Base-by-base conservation (phyloP, 2,888 invertebrate genomes). In the Hemaris fuciformis region DNA sequence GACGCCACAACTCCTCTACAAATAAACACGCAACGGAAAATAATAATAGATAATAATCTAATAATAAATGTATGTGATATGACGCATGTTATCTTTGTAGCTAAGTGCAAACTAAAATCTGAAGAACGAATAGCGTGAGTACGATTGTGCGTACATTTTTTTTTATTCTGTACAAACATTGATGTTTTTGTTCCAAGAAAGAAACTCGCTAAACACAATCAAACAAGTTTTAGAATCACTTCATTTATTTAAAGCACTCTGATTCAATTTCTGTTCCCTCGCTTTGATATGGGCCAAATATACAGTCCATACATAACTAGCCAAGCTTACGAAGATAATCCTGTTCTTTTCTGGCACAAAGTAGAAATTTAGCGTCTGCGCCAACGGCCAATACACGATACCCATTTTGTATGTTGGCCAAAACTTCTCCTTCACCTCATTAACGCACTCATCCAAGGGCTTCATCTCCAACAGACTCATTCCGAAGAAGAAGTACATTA, bases 281-380 rank as follows among this genome's bases (percentile, higher is more conserved):
- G 80, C 80, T 60, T 96, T 96, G 95, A 96, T 95, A 70, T 96
- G 96, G 0, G 96, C 96, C 66, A 97, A 89, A 77, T 95, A 96
- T 15, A 95, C 94, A 0, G 96, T 96, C 96, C 96, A 97, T 31
- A 96, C 82, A 62, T 96, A 93, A 78, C 96, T 96, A 63, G 95
- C 95, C 0, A 93, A 84, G 69, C 96, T 95, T 0, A 96, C 95
- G 68, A 96, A 96, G 0, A 95, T 93, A 0, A 96, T 95, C 48
- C 96, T 93, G 77, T 96, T 96, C 69, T 93, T 94, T 74, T 96
- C 96, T 0, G 95, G 94, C 10, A 97, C 87, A 42, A 95, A 89
- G 22, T 94, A 93, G 73, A 96, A 96, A 79, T 97, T 97, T 0
- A 96, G 77, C 0, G 96, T 96, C 77, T 96, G 96, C 1, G 95